Evolutionary conservation across 2,888 invertebrate genomes (phyloP).

Genomic region (Apocheima hispidaria): DNA sequence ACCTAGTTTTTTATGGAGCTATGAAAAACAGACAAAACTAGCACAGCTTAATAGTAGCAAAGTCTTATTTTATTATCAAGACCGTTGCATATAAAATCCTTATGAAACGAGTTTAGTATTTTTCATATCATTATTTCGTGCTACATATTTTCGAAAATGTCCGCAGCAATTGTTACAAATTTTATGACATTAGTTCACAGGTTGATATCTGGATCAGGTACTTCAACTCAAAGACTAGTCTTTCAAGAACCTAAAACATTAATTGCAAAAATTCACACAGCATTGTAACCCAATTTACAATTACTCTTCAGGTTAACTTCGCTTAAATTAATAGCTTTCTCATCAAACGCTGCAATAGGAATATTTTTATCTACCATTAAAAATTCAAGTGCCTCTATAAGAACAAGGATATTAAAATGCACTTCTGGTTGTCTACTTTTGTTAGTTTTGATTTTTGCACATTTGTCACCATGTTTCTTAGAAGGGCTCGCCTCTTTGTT

Average conservation of each 20-base stretch:
- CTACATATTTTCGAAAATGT: not conserved
- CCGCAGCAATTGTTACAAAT: conserved; percentile 12
- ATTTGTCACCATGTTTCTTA: conserved; percentile 58
- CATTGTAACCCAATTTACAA: conserved; percentile 37
- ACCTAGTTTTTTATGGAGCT: not conserved
- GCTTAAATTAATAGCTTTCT: conserved; percentile 76
- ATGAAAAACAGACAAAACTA: not conserved
- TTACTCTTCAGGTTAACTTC: conserved; percentile 51
- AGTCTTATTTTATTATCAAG: not conserved
- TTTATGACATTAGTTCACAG: conserved; percentile 32
- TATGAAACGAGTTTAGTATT: not conserved
- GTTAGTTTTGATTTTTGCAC: conserved; percentile 73
- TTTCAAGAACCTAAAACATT: conserved; percentile 49
- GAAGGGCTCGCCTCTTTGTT: conserved; percentile 23
- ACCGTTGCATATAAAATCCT: not conserved
- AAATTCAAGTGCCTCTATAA: conserved; percentile 71
- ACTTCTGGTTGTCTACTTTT: conserved; percentile 71
- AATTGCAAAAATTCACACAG: conserved; percentile 63
- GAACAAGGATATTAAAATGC: conserved; percentile 76
- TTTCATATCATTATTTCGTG: not conserved
- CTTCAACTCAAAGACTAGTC: conserved; percentile 47
- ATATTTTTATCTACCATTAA: conserved; percentile 76
- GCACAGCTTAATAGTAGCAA: not conserved
- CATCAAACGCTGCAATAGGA: conserved; percentile 67
- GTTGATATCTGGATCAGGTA: conserved; percentile 29